Base-by-base conservation (phyloP, 2,888 invertebrate species). In the Andrena dorsata region DNA sequence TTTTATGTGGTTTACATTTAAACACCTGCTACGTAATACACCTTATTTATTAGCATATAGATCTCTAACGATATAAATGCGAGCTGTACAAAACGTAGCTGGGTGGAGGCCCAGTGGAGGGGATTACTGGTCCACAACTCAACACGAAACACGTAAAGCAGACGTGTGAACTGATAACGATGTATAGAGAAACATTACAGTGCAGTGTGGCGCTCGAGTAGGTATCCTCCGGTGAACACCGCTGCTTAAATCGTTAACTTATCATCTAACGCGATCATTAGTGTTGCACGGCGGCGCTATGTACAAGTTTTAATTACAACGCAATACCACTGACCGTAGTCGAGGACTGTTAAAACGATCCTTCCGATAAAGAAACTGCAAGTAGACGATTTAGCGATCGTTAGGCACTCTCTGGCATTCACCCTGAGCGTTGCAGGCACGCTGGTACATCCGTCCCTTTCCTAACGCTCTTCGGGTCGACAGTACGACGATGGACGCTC, bases 241-340 rank as follows among this genome's bases (percentile, higher is more conserved):
- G 26, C 23, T 70, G 20, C 51, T 77, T 60, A 51, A 28, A 23
- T 74, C 20, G 30, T 60, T 81, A 79, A 20, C 82, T 65, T 75
- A 76, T 72, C 75, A 82, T 71, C 76, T 70, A 73, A 63, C 61
- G 76, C 72, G 82, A 84, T 84, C 72, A 82, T 80, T 79, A 76
- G 69, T 86, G 84, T 89, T 84, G 88, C 88, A 87, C 73, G 66
- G 89, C 77, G 79, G 83, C 86, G 82, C 88, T 92, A 92, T 92
- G 78, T 92, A 92, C 92, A 92, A 88, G 85, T 87, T 91, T 91
- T 90, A 89, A 56, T 91, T 91, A 91, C 90, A 91, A 87, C 79
- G 81, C 80, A 84, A 78, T 51, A 49, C 56, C 26, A 73, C 35
- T 41, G 30, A 56, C 56, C 32, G 61, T 71, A 72, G 72, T 69